Conservation (phyloP, 2,113 vertebrate species). For the Corydoras sp. region DNA sequence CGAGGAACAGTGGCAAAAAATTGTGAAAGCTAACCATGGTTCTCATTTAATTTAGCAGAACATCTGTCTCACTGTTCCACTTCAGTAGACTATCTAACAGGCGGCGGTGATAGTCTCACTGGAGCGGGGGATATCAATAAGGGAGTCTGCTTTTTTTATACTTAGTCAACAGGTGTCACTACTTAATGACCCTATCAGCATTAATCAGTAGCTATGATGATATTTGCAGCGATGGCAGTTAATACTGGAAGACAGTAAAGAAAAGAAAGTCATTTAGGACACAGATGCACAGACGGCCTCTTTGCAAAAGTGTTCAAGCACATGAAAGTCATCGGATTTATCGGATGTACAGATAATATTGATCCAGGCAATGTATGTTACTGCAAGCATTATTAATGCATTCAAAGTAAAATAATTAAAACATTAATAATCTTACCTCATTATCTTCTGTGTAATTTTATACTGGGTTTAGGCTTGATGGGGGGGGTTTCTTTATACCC, state of each 20-base stretch:
- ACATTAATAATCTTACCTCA: too few species aligned
- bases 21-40: constrained; percentile 26
- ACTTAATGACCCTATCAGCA: constrained; percentile 27
- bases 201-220: constrained; percentile 29
- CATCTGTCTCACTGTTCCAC: constrained; percentile 38
- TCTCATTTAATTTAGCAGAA: constrained; percentile 39
- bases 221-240: constrained; percentile 1
- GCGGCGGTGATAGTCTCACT: constrained; percentile 15
- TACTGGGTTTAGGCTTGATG: too few species aligned
- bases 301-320: too few species aligned
- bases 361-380: too few species aligned
- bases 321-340: too few species aligned
- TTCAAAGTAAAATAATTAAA: too few species aligned
- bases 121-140: constrained; percentile 29
- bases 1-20: constrained; percentile 30
- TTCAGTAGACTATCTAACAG: constrained; percentile 24
- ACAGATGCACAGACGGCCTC: too few species aligned
- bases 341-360: too few species aligned
- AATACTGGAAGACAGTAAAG: constrained; percentile 11
- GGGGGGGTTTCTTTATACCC: too few species aligned
- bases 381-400: too few species aligned
- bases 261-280: not conserved
- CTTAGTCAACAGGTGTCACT: constrained; percentile 28
- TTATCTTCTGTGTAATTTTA: too few species aligned
- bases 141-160: constrained; percentile 22